Conservation (phyloP, 2,797 vertebrate genomes). For the Gallinago solitaria region DNA sequence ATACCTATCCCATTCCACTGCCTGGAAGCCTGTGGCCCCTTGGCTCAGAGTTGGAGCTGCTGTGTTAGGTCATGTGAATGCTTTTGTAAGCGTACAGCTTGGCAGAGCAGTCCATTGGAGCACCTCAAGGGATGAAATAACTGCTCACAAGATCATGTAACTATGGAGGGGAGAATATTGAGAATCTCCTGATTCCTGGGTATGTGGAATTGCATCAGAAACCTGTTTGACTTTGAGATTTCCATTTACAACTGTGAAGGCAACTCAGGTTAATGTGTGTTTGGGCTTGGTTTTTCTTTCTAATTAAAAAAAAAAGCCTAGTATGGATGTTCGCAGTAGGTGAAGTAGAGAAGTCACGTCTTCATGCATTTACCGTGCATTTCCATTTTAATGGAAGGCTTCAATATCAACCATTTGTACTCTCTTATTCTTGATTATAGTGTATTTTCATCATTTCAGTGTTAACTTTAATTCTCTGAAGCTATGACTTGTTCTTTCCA, state of each 20-base stretch:
- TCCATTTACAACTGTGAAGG: background rate
- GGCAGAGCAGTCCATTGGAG: background rate
- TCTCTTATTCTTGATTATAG: background rate
- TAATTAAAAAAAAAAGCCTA: background rate
- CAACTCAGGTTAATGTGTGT: background rate
- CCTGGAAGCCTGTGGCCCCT: background rate
- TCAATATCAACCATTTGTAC: background rate
- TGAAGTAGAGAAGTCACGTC: background rate
- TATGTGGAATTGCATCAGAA: background rate
- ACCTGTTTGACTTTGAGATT: background rate
- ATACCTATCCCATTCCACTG: background rate
- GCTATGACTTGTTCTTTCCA: background rate
- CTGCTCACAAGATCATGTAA: background rate
- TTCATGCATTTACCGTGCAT: background rate
- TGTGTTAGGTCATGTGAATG: background rate
- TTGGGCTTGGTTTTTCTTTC: background rate
- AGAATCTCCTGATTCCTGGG: background rate
- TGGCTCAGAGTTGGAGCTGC: background rate
- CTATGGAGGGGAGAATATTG: background rate
- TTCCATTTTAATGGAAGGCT: background rate
- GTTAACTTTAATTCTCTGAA: background rate
- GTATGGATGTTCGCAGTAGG: background rate
- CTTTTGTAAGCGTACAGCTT: fast-evolving
- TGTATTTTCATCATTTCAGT: background rate
- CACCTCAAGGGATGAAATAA: fast-evolving